Percentiles rank a stretch among this genome's conserved stretches.
Evolutionary conservation across 2,113 vertebrate genomes (phyloP).

Genomic region (Tauraco erythrolophus): DNA sequence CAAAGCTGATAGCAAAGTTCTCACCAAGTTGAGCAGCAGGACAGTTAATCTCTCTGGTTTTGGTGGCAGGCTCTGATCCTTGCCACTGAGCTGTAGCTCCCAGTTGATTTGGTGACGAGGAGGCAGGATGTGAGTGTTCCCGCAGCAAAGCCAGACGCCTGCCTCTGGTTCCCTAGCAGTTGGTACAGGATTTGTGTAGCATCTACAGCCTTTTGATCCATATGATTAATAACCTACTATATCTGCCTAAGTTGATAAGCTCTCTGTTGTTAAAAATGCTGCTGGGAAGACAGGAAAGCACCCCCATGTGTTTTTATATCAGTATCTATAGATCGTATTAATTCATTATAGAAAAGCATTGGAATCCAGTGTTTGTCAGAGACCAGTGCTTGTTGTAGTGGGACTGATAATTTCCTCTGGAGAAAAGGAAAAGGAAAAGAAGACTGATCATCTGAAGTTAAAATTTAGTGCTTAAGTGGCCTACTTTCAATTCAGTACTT

Average conservation of each 20-base stretch:
- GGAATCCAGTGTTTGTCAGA: neutral
- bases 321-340: neutral
- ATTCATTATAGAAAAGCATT: neutral
- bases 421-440: neutral
- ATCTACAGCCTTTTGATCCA: neutral
- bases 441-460: neutral
- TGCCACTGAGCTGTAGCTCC: neutral
- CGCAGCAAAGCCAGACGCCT: neutral
- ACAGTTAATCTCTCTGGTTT: accelerated
- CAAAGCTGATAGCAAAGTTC: neutral
- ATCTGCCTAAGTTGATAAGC: neutral
- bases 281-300: neutral
- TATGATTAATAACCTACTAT: neutral
- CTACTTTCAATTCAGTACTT: neutral
- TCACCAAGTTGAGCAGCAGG: neutral
- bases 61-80: neutral
- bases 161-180: neutral
- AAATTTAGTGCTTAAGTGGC: neutral
- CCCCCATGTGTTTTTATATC: accelerated
- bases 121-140: neutral
- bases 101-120: accelerated
- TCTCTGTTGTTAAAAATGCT: neutral
- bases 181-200: neutral
- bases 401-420: neutral
- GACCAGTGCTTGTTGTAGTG: neutral